A percentile compares a stretch with the other conserved stretches of the same genome.
These are phyloP conservation scores for Apostichopus californicus DNA, from an alignment of 35 echinoderm and acorn worm genomes.

Conservation along the genomic window DNA sequence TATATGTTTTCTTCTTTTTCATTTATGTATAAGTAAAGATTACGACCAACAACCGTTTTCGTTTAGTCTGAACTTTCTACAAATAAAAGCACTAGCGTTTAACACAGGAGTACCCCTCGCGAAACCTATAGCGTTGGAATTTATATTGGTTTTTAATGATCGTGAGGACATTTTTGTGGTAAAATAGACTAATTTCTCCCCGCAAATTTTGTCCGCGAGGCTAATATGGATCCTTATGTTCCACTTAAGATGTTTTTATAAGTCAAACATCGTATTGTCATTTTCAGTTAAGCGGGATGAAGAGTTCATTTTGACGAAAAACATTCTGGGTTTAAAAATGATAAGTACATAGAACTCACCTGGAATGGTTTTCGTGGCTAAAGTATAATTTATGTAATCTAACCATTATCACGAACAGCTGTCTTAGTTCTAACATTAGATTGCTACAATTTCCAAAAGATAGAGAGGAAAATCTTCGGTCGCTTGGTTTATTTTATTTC, in stretches of 20 bases:
- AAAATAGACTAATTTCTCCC: neutral
- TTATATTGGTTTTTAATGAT: constrained; percentile 6
- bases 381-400: too few relatives aligned
- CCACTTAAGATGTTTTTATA: neutral
- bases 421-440: too few relatives aligned
- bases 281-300: neutral
- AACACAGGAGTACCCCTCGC: neutral
- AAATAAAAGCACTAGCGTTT: neutral
- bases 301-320: neutral
- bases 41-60: too few relatives aligned
- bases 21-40: too few relatives aligned
- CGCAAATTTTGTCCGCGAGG: neutral
- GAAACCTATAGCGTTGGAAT: neutral
- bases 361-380: too few relatives aligned
- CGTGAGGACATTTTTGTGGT: neutral
- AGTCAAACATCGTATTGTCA: neutral
- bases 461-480: too few relatives aligned
- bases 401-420: too few relatives aligned
- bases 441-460: too few relatives aligned
- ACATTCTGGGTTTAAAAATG: neutral
- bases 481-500: too few relatives aligned
- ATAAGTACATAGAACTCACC: too few relatives aligned
- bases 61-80: neutral
- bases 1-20: too few relatives aligned
- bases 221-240: neutral